A percentile compares a stretch with the other conserved stretches of the same genome.
phyloP scores from a whole-genome alignment of 2,113 vertebrate species.

The Choloepus hoffmanni region DNA sequence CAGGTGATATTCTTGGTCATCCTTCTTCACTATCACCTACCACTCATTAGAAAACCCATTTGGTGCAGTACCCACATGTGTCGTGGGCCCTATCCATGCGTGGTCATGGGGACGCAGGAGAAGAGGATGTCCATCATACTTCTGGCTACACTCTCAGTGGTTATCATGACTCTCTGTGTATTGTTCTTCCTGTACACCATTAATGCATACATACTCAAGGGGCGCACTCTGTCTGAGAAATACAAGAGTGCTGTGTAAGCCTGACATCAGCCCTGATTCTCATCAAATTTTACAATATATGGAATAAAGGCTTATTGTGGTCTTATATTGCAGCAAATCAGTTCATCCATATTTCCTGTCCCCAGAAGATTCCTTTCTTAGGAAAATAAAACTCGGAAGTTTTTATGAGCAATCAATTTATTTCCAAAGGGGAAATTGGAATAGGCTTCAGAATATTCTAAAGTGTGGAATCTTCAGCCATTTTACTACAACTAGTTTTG shows the following conservation, averaged over 20 bases:
- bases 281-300: not conserved
- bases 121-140: conserved; percentile 81
- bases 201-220: not conserved
- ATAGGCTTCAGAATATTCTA: not conserved
- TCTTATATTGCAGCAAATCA: not conserved
- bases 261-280: not conserved
- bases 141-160: conserved; percentile 75
- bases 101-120: conserved; percentile 74
- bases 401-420: not conserved
- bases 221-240: not conserved
- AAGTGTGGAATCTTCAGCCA: not conserved
- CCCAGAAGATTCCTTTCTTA: not conserved
- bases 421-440: not conserved
- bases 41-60: conserved; percentile 62
- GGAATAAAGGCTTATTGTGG: too few species aligned
- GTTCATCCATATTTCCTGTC: not conserved
- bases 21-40: conserved; percentile 79
- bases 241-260: not conserved
- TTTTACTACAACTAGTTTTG: not conserved
- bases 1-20: conserved; percentile 82
- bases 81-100: conserved; percentile 40
- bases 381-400: conserved; percentile 28
- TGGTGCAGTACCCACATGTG: conserved; percentile 58
- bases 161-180: conserved; percentile 74
- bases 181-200: conserved; percentile 77